Percentiles rank a stretch among this genome's conserved stretches.
phyloP scores from a whole-genome alignment of 2,888 invertebrate species.

The Pyrgus malvae region DNA sequence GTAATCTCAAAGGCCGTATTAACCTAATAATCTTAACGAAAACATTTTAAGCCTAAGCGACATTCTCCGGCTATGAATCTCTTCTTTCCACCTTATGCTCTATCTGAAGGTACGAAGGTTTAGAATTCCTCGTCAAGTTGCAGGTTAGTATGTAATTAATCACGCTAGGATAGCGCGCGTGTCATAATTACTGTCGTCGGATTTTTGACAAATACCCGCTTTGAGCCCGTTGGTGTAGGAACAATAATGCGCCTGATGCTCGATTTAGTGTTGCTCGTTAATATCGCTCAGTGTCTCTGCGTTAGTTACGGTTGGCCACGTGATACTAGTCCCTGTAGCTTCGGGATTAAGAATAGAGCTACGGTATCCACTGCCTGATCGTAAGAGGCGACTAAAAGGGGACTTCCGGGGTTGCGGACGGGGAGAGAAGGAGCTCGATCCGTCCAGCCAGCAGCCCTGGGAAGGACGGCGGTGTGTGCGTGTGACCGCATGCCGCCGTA shows the following conservation, averaged over 20 bases:
- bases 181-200: slow-evolving; percentile 21
- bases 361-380: no score
- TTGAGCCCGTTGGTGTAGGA: slow-evolving; percentile 10
- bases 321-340: no score
- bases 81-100: background rate
- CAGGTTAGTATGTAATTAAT: slow-evolving; percentile 5
- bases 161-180: slow-evolving; percentile 12
- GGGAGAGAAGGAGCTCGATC: no score
- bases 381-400: no score
- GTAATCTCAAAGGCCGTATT: background rate
- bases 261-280: background rate
- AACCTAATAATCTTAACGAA: slow-evolving; percentile 6
- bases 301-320: no score
- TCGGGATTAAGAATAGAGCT: no score
- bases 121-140: background rate
- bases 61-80: background rate
- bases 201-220: slow-evolving; percentile 21
- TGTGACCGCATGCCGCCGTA: no score
- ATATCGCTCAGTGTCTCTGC: no score
- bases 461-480: no score
- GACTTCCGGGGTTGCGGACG: no score
- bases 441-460: no score
- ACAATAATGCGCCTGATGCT: slow-evolving; percentile 2
- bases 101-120: background rate
- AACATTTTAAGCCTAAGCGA: background rate